Percentiles rank a stretch among this genome's conserved stretches.
phyloP scores from a whole-genome alignment of 2,113 vertebrate genomes.

The Corythornis vintsioides region DNA sequence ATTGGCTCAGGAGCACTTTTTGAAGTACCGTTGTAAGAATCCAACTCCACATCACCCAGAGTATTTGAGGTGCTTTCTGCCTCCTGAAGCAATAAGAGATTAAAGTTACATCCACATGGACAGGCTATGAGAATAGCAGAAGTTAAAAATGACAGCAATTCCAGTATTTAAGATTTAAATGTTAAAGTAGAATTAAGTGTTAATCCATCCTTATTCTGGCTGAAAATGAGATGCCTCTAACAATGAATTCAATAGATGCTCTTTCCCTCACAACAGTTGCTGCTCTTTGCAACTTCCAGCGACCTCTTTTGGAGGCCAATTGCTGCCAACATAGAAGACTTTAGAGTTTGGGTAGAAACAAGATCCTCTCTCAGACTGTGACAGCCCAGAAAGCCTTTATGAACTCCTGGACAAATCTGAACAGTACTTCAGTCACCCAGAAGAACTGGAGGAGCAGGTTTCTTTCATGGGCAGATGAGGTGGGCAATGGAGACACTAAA shows the following conservation, averaged over 20 bases:
- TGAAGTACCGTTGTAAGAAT: not conserved
- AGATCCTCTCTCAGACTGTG: not conserved
- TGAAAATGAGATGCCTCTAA: not conserved
- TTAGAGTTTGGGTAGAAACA: not conserved
- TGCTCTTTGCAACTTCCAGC: not conserved
- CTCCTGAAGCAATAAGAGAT: conserved; percentile 53
- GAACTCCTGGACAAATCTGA: not conserved
- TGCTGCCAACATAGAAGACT: not conserved
- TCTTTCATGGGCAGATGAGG: not conserved
- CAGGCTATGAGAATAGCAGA: not conserved
- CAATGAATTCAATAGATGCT: not conserved
- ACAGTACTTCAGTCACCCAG: not conserved
- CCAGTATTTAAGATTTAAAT: not conserved
- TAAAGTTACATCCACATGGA: not conserved
- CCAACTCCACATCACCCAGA: not conserved
- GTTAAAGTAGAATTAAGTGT: not conserved
- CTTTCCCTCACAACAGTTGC: not conserved
- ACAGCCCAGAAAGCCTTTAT: not conserved
- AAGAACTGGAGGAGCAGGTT: not conserved
- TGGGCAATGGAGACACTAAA: not conserved
- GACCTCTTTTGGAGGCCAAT: not conserved
- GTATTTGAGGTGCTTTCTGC: conserved; percentile 10
- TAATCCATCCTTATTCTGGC: not conserved
- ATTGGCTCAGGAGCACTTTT: not conserved
- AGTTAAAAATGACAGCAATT: not conserved